These are phyloP conservation scores for Barnardius zonarius DNA, from an alignment of 2,113 vertebrate species.

Conservation along the genomic window DNA sequence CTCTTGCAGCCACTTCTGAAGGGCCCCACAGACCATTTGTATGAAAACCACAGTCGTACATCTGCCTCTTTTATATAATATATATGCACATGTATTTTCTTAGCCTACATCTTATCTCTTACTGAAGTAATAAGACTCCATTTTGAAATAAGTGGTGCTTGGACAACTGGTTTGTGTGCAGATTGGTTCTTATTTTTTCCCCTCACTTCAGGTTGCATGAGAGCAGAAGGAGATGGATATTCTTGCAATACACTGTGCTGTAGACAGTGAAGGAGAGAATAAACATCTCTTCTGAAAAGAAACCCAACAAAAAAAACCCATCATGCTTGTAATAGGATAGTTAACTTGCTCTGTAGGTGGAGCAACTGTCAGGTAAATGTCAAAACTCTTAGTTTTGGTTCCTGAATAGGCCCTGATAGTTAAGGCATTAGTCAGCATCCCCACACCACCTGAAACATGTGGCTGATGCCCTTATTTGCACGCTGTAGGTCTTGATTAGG, in stretches of 20 bases:
- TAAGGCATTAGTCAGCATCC: not conserved
- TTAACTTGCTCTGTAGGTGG: not conserved
- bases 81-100: not conserved
- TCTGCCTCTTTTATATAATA: not conserved
- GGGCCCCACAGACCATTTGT: not conserved
- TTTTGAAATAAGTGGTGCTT: not conserved
- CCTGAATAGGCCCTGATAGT: not conserved
- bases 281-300: not conserved
- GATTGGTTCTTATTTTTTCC: not conserved
- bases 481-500: fast-evolving
- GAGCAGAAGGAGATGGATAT: not conserved
- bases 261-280: not conserved
- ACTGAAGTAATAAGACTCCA: not conserved
- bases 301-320: not conserved
- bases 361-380: not conserved
- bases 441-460: not conserved
- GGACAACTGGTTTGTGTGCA: not conserved
- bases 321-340: not conserved
- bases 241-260: not conserved
- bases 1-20: not conserved
- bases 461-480: not conserved
- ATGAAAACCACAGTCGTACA: not conserved
- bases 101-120: not conserved
- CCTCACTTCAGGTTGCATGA: not conserved
- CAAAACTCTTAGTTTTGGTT: not conserved